Base-by-base conservation (phyloP, 2,888 invertebrate species). In the Ceraclea dissimilis region DNA sequence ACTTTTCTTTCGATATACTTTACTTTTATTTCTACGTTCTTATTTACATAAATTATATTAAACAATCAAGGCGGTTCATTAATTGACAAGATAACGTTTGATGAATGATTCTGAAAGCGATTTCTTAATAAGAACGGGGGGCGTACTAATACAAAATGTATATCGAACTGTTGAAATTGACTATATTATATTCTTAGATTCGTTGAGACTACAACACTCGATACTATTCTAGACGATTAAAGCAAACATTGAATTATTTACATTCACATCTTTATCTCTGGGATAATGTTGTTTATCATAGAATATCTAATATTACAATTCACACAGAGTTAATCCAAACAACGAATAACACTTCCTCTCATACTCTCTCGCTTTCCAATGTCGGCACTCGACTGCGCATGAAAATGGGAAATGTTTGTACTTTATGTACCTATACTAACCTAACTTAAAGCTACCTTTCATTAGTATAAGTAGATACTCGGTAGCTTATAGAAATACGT, bases 91-190 rank as follows among this genome's bases (percentile, higher is more conserved):
- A 39, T 13, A 39, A 13, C 13, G 39, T 39, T 39, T 16, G 8
- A 39, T 26, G 26, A 26, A 26, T n/a, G n/a, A n/a, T 6, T 4
- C 16, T 39, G 39, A 39, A 39, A 39, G 39, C 39, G 5, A 39
- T 13, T 5, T 39, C n/a, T 39, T 13, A 39, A 8, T 13, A 5
- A 8, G 16, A n/a, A 39, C 39, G 5, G 39, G 5, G 39, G 39
- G 39, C 39, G 39, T 39, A 31, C 11, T 10, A 10, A 26, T n/a
- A 39, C 39, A 39, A 39, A 39, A 39, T 2, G 39, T 39, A 5
- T 39, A 39, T 39, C 39, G 39, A 39, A 39, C 39, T 39, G 39
- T 16, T 39, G 39, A 39, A 39, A 39, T 39, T 39, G 39, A 39
- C 39, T 16, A 16, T n/a, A n/a, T 26, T 26, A 26, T 10, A 26